phyloP scores from a whole-genome alignment of 2,888 invertebrate species.

The Diarsia mendica region DNA sequence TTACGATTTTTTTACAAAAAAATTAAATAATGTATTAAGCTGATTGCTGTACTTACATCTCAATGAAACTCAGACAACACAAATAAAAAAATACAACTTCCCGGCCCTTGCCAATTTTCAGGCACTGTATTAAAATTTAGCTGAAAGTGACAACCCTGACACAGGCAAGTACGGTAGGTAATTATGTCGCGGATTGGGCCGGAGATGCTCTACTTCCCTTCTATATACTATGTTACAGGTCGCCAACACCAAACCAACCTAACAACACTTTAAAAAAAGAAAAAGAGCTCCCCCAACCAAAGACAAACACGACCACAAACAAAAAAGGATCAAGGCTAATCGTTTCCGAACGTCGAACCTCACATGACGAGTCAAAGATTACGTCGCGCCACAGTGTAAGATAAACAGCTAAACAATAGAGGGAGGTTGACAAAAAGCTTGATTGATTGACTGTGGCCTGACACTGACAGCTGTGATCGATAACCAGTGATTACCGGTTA shows the following conservation, averaged over 20 bases:
- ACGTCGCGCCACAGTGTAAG: slow-evolving; percentile 55
- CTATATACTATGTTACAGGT: no score
- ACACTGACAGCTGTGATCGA: slow-evolving; percentile 68
- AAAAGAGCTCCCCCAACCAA: background rate
- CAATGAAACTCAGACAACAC: no score
- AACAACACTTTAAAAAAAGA: background rate
- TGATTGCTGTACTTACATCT: no score
- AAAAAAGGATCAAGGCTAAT: slow-evolving; percentile 54
- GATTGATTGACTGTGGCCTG: slow-evolving; percentile 72
- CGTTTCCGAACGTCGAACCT: slow-evolving; percentile 36
- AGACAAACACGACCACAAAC: slow-evolving; percentile 28
- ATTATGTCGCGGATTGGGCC: no score
- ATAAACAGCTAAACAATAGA: slow-evolving; percentile 68
- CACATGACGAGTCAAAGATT: slow-evolving; percentile 65
- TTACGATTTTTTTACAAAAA: no score
- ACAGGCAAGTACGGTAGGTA: no score
- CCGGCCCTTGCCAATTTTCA: no score
- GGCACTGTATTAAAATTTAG: no score
- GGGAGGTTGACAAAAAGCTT: slow-evolving; percentile 73
- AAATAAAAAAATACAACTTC: no score
- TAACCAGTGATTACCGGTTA: slow-evolving; percentile 68
- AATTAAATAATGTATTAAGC: no score
- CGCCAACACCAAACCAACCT: background rate
- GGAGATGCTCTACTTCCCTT: no score
- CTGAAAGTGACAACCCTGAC: no score